These are phyloP conservation scores for Leiothrix lutea DNA, from an alignment of 2,113 vertebrate species.

Conservation along the genomic window DNA sequence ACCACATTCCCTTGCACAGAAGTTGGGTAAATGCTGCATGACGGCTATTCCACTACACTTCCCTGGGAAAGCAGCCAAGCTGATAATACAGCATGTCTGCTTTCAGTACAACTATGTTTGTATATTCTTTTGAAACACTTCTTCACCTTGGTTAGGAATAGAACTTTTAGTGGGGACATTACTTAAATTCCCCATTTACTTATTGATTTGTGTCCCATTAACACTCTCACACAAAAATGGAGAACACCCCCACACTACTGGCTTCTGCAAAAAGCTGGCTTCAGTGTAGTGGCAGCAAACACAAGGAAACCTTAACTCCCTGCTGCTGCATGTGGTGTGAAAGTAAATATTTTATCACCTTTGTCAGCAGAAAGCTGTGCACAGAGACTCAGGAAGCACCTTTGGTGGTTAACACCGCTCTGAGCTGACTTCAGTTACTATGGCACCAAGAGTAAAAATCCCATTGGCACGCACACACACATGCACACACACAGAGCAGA, in stretches of 20 bases:
- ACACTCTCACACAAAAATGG: neutral
- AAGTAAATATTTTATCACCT: neutral
- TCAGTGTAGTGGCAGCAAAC: neutral
- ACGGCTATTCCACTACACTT: neutral
- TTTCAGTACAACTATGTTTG: neutral
- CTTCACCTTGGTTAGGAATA: neutral
- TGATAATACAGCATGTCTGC: neutral
- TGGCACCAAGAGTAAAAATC: neutral
- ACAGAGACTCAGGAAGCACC: neutral
- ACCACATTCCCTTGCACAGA: neutral
- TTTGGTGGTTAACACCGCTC: neutral
- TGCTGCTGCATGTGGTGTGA: neutral
- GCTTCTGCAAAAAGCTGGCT: neutral
- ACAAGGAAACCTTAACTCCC: neutral
- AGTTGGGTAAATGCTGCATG: neutral
- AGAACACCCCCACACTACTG: neutral
- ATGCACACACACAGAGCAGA: accelerated
- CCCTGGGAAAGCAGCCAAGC: slow-evolving; percentile 24
- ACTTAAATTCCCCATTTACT: neutral
- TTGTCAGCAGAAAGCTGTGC: neutral
- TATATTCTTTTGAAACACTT: neutral
- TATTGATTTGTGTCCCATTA: neutral
- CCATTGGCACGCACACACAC: accelerated
- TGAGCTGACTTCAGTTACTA: neutral
- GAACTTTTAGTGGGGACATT: neutral